phyloP scores from a whole-genome alignment of 2,797 vertebrate genomes.

The Spea hammondii region DNA sequence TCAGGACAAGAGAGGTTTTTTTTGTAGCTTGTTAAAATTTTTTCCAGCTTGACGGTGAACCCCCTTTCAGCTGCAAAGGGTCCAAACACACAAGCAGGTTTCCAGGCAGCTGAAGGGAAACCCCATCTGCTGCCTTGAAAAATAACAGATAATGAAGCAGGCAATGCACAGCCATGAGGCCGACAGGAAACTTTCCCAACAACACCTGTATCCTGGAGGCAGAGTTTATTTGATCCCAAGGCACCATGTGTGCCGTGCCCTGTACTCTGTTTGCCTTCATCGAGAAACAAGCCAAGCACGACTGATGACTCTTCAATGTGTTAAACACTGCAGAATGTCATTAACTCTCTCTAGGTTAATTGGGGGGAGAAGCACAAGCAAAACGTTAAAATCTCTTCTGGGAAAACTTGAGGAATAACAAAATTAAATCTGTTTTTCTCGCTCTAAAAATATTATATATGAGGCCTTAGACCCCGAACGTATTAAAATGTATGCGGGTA shows the following conservation, averaged over 20 bases:
- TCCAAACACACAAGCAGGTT: constrained; percentile 56
- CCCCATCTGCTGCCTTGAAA: constrained; percentile 69
- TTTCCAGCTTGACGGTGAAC: constrained; percentile 34
- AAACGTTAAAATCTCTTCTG: no score
- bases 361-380: no score
- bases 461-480: no score
- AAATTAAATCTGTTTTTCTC: no score
- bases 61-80: constrained; percentile 36
- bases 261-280: constrained; percentile 68
- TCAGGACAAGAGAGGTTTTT: no score
- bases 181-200: constrained; percentile 77
- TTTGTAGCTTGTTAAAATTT: not conserved
- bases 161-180: constrained; percentile 59
- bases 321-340: constrained; percentile 44
- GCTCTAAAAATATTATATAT: no score
- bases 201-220: constrained; percentile 78
- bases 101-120: constrained; percentile 68
- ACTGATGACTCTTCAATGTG: constrained; percentile 66
- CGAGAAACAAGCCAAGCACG: constrained; percentile 62
- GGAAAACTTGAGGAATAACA: no score
- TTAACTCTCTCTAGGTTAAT: constrained; percentile 24
- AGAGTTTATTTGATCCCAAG: constrained; percentile 69
- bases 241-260: constrained; percentile 72
- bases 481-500: no score
- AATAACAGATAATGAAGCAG: constrained; percentile 65